phyloP scores from a whole-genome alignment of 2,888 invertebrate genomes.

The Caenorhabditis sp. region DNA sequence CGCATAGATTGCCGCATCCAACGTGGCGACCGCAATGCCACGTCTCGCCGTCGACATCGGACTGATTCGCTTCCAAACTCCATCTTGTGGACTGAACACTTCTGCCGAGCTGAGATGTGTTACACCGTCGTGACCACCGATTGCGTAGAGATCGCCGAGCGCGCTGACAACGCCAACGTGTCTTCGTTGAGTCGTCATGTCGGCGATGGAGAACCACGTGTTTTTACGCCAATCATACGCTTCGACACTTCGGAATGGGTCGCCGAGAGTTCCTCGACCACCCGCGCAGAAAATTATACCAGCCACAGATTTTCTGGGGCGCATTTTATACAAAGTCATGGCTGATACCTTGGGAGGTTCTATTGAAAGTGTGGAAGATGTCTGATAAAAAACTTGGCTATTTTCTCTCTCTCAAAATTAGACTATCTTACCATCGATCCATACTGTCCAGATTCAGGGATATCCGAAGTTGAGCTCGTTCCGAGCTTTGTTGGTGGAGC shows the following conservation, averaged over 20 bases:
- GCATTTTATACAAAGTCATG: neutral
- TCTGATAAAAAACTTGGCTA: neutral
- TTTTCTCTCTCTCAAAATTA: too few species aligned
- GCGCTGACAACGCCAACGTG: conserved; percentile 74
- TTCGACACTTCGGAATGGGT: conserved; percentile 73
- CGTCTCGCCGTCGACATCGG: conserved; percentile 62
- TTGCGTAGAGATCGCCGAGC: conserved; percentile 72
- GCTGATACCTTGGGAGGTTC: neutral
- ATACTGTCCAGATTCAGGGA: conserved; percentile 1
- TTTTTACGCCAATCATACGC: conserved; percentile 73
- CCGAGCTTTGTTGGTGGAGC: conserved; percentile 4
- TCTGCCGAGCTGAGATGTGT: conserved; percentile 74
- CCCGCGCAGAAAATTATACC: conserved; percentile 75
- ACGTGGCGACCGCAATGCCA: conserved; percentile 74
- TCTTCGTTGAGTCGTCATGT: conserved; percentile 72
- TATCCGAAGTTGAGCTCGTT: neutral
- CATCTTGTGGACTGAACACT: conserved; percentile 33
- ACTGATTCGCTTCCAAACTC: conserved; percentile 36
- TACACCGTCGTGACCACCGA: conserved; percentile 75
- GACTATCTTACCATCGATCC: neutral
- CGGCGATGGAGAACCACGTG: conserved; percentile 73
- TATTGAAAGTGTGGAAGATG: neutral
- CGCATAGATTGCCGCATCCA: conserved; percentile 74
- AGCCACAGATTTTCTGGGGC: conserved; percentile 73
- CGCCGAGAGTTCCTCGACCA: conserved; percentile 73